Base-by-base conservation (phyloP, 2,888 invertebrate genomes). In the Dorcus parallelipipedus region DNA sequence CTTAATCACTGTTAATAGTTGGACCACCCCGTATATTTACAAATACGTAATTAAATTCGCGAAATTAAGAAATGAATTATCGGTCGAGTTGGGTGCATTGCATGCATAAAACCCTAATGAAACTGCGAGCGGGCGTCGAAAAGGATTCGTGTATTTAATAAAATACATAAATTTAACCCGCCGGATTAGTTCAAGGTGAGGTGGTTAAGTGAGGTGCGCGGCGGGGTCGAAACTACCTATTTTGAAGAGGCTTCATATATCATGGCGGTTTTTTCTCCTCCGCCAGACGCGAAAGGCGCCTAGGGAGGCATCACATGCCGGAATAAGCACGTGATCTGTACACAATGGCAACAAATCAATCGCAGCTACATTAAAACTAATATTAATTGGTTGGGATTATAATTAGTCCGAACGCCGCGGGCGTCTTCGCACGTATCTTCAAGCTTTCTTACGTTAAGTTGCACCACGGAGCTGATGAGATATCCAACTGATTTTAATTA, bases 311-410 rank as follows among this genome's bases (percentile, higher is more conserved):
- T 45, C 45, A 45, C 23, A 20, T 45, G 14, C 45, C 45, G 45
- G 45, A 45, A 45, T 10, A 45, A 45, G 14, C 45, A 23, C 23
- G 20, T 23, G 23, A 45, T 38, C 17, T 10, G 14, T 56, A 55
- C 56, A 68, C 64, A 66, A 65, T 69, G 55, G 61, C 56, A 59
- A 67, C 66, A 67, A 69, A 69, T 69, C 64, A 67, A 63, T 65
- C 61, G 61, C 56, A 61, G 62, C 56, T 62, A 62, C 62, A 67
- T 66, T 66, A 64, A 64, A 67, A 65, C 62, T 61, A 65, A 66
- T 65, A 68, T 68, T 69, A 69, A 69, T 69, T 69, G 67, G 61
- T 54, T 61, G 54, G 47, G 66, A 69, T 69, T 66, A 68, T 68
- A 69, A 68, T 69, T 67, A 69, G 62, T 65, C 48, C 58, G 51